Evolutionary conservation across 2,797 vertebrate genomes (phyloP), one percentile per base, ranked within the genome.

Genomic region (Hemitrygon akajei): DNA sequence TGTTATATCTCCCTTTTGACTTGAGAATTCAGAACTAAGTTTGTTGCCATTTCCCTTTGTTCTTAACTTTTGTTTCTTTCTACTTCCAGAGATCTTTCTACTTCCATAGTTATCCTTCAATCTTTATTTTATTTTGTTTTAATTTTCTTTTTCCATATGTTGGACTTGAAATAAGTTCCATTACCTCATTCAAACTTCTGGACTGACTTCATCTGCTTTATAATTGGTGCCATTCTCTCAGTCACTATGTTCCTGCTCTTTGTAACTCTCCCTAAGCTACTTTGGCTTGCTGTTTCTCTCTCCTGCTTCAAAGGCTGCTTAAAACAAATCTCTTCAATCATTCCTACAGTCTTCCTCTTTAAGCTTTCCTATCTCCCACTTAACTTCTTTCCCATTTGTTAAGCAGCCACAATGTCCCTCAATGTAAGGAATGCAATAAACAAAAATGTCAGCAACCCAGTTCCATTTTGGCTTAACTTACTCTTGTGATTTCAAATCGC

Each of bases 281-380:
- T 56, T 56, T 84, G 47, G 22, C 81, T 58, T 58, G 56, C 40
- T 58, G 81, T 20, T 27, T 27, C 81, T 84, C 40, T 27, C 47
- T 84, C 81, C 34, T 79, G 22, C 81, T 56, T 58, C 40, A 84
- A 84, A 84, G 47, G 40, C 81, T 18, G 9, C 47, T 84, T 58
- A 84, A 84, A 56, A 84, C 47, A 47, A 22, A 84, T 30, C 22
- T 84, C 22, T 84, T 84, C 81, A 84, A 58, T 84, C 77, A 80
- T 80, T 80, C 81, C 81, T 58, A 11, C 81, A 84, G 40, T 84
- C 47, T 84, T 25, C 81, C 47, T 25, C 22, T 14, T 84, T 27
- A 84, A 58, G 81, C 20, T 84, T 84, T 58, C 81, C 81, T 58
- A 58, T 81, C 79, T 81, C 37, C 79, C 40, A 22, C 37, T 81